Conservation (phyloP, 2,888 invertebrate species). For the Limnephilus lunatus region DNA sequence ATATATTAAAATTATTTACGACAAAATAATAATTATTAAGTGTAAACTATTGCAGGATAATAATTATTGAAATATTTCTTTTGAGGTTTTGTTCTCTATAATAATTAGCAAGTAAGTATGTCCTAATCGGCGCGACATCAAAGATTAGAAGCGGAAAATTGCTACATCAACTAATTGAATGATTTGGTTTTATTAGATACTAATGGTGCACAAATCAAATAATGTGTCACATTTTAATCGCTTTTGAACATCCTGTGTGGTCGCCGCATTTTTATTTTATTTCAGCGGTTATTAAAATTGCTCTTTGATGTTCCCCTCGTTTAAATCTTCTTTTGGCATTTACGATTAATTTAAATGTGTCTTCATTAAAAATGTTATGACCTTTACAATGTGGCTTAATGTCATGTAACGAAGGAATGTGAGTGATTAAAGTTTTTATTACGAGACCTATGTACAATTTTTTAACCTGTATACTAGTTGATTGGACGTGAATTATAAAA, state of each 20-base stretch:
- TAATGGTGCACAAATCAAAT: background rate
- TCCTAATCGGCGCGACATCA: background rate
- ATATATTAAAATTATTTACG: too few species aligned
- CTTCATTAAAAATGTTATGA: background rate
- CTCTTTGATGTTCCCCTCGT: constrained; percentile 15
- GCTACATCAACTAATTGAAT: background rate
- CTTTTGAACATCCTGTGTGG: background rate
- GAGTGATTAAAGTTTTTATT: background rate
- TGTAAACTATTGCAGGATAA: too few species aligned
- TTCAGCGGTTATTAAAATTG: background rate
- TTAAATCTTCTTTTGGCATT: constrained; percentile 30
- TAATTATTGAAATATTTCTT: background rate
- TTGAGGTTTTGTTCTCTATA: background rate
- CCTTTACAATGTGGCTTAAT: constrained; percentile 28
- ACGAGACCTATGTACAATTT: background rate
- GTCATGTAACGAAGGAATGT: background rate
- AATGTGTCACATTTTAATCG: background rate
- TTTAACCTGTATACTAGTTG: background rate
- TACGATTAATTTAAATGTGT: constrained; percentile 29
- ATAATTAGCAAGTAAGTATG: background rate
- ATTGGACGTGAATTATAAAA: background rate
- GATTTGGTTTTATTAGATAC: background rate
- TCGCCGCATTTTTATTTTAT: background rate
- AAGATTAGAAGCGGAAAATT: background rate
- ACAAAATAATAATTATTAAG: too few species aligned